Conservation (phyloP, 1,140 invertebrate genomes). For the Charaxes varanes region DNA sequence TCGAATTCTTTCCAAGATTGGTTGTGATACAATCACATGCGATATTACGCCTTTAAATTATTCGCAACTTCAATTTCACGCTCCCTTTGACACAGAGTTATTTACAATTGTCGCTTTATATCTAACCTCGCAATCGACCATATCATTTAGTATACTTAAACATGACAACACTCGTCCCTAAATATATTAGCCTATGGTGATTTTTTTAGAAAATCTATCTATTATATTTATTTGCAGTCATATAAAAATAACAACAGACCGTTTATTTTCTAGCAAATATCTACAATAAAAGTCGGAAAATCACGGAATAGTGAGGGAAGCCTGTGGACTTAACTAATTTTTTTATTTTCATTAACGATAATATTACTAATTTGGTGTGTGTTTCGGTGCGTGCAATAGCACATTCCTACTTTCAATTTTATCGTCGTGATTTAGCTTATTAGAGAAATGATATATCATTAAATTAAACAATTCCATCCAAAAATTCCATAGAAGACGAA, state of each 20-base stretch:
- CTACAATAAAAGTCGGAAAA: conserved; percentile 63
- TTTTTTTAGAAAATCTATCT: conserved; percentile 68
- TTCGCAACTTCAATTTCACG: conserved; percentile 20
- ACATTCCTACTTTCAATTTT: conserved; percentile 62
- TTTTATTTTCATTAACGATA: conserved; percentile 50
- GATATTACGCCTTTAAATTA: conserved; percentile 14
- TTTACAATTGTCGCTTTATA: conserved; percentile 31
- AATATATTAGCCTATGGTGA: conserved; percentile 54
- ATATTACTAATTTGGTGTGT: conserved; percentile 68
- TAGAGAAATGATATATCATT: conserved; percentile 46
- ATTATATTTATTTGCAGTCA: conserved; percentile 62
- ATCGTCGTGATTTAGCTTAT: conserved; percentile 41
- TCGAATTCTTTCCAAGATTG: conserved; percentile 16
- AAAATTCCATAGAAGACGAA: conserved; percentile 55
- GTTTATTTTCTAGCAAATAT: conserved; percentile 66
- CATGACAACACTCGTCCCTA: conserved; percentile 30
- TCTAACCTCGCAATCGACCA: conserved; percentile 22
- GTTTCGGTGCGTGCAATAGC: conserved; percentile 71
- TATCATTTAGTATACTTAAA: conserved; percentile 29
- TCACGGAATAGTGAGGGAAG: conserved; percentile 58
- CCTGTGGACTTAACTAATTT: conserved; percentile 57
- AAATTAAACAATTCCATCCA: conserved; percentile 62
- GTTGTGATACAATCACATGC: conserved; percentile 14
- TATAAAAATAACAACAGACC: conserved; percentile 73
- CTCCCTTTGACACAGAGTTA: conserved; percentile 26